These are phyloP conservation scores for Atherinomorus stipes DNA, from an alignment of 2,113 vertebrate genomes.

Conservation along the genomic window DNA sequence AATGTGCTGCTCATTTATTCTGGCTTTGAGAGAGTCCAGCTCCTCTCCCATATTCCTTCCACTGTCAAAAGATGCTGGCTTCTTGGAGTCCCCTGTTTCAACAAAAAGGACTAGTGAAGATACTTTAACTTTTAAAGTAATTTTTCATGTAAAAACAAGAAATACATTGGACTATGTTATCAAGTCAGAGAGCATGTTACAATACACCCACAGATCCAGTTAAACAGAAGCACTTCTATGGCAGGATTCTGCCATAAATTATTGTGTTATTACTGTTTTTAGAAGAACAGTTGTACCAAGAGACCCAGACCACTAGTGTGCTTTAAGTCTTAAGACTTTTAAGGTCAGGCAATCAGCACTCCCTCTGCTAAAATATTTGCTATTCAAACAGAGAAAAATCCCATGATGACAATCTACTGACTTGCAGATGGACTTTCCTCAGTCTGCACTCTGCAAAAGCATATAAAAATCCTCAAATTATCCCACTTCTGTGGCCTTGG, in stretches of 20 bases:
- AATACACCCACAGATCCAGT: slow-evolving; percentile 49
- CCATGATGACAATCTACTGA: slow-evolving; percentile 13
- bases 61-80: slow-evolving; percentile 66
- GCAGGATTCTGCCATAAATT: slow-evolving; percentile 31
- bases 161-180: not conserved
- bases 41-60: slow-evolving; percentile 79
- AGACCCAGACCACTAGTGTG: slow-evolving; percentile 29
- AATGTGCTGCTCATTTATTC: slow-evolving; percentile 56
- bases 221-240: slow-evolving; percentile 46
- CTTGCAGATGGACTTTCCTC: not conserved
- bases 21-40: slow-evolving; percentile 73
- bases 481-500: not conserved
- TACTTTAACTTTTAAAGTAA: not conserved
- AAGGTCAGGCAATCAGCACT: slow-evolving; percentile 30
- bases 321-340: slow-evolving; percentile 22
- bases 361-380: slow-evolving; percentile 6
- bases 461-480: slow-evolving; percentile 4
- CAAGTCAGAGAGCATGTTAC: slow-evolving; percentile 18
- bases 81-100: slow-evolving; percentile 80
- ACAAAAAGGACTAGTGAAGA: slow-evolving; percentile 11
- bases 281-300: slow-evolving; percentile 43
- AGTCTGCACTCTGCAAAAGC: not conserved
- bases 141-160: not conserved
- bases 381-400: slow-evolving; percentile 45
- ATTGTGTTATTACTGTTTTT: slow-evolving; percentile 33